These are phyloP conservation scores for Castor canadensis DNA, from an alignment of 2,113 vertebrate species.

Conservation along the genomic window DNA sequence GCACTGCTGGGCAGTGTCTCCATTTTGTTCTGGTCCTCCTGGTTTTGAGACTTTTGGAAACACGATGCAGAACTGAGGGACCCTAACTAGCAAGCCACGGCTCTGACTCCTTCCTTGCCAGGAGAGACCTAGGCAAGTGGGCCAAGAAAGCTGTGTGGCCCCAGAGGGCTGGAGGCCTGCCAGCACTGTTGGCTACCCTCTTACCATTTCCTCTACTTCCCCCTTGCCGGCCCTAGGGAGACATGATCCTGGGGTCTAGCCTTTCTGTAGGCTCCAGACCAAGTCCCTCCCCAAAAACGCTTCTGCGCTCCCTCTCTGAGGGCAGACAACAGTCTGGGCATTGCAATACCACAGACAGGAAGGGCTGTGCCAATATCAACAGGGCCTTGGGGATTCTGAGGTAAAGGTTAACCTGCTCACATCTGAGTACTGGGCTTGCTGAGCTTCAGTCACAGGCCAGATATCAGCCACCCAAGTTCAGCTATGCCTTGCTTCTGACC, in stretches of 20 bases:
- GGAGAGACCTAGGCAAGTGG: not conserved
- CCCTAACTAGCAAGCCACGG: not conserved
- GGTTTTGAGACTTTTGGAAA: not conserved
- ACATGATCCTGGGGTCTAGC: not conserved
- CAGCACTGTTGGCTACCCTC: not conserved
- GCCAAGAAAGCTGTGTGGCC: not conserved
- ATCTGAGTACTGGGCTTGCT: not conserved
- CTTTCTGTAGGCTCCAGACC: not conserved
- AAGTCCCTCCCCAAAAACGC: conserved; percentile 26
- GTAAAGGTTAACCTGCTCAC: not conserved
- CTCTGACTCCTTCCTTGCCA: not conserved
- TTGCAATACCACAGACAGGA: conserved; percentile 9
- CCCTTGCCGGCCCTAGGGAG: not conserved
- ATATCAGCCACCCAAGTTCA: not conserved
- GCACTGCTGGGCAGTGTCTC: not conserved
- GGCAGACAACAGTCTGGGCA: not conserved
- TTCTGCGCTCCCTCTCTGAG: not conserved
- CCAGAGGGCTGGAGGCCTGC: not conserved
- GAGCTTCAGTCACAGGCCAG: not conserved
- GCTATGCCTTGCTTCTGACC: not conserved
- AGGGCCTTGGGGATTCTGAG: not conserved
- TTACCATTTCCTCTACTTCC: not conserved
- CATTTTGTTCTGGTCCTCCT: conserved; percentile 50
- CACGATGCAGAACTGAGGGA: not conserved
- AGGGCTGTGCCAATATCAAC: not conserved